Conservation (phyloP, 2,888 invertebrate genomes). For the Drosophila bunnanda region DNA sequence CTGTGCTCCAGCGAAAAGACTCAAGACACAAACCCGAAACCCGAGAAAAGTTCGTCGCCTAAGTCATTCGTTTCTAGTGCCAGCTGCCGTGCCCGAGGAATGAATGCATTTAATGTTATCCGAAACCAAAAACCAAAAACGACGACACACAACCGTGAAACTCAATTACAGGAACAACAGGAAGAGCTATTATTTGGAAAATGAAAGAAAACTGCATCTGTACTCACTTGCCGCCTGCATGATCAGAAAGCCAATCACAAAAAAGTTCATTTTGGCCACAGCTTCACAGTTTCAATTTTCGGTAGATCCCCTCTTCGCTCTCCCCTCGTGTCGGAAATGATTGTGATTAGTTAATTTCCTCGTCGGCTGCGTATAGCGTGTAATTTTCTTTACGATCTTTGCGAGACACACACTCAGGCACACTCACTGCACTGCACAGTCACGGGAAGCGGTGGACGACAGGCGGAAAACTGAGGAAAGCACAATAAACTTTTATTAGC, state of each 20-base stretch:
- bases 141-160: constrained; percentile 31
- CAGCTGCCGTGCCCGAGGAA: constrained; percentile 2
- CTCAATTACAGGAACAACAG: constrained; percentile 14
- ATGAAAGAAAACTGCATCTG: constrained; percentile 35
- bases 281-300: constrained; percentile 31
- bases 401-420: neutral
- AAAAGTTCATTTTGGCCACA: constrained; percentile 78
- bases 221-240: constrained; percentile 83
- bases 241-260: constrained; percentile 82
- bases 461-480: constrained; percentile 30
- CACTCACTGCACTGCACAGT: constrained; percentile 36
- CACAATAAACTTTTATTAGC: constrained; percentile 46
- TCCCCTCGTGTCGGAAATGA: constrained; percentile 17
- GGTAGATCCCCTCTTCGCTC: constrained; percentile 1
- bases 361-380: constrained; percentile 52
- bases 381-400: constrained; percentile 48
- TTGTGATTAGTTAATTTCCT: constrained; percentile 48
- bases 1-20: constrained; percentile 58
- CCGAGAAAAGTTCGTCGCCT: constrained; percentile 26
- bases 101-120: constrained; percentile 20
- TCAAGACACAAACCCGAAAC: constrained; percentile 60
- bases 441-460: constrained; percentile 31
- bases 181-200: constrained; percentile 30
- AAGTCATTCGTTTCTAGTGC: constrained; percentile 29
- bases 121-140: constrained; percentile 27